phyloP scores from a whole-genome alignment of 1,140 invertebrate genomes.

The Lethocerus indicus region DNA sequence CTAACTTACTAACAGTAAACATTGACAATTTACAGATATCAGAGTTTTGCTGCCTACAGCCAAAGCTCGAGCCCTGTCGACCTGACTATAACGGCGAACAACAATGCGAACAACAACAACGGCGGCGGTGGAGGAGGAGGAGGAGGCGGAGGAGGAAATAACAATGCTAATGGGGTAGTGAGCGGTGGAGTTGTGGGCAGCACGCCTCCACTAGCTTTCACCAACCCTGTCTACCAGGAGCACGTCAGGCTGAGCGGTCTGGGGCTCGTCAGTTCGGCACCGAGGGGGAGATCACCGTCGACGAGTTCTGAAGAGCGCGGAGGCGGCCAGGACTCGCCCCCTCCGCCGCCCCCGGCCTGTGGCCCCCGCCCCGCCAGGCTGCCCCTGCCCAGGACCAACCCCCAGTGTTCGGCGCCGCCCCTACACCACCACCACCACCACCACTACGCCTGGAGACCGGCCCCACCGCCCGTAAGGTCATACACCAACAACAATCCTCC shows the following conservation, averaged over 20 bases:
- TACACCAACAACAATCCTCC: conserved; percentile 1
- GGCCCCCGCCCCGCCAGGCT: too few relatives aligned
- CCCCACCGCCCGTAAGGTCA: background rate
- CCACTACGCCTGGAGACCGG: background rate
- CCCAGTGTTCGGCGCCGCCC: background rate
- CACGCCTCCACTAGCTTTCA: conserved; percentile 56
- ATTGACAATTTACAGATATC: conserved; percentile 38
- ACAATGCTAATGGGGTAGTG: conserved; percentile 11
- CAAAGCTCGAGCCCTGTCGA: conserved; percentile 82
- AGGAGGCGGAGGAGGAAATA: conserved; percentile 1
- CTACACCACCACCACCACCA: background rate
- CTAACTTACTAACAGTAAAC: too few relatives aligned
- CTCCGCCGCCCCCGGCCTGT: too few relatives aligned
- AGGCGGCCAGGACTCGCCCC: too few relatives aligned
- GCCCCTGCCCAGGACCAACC: background rate
- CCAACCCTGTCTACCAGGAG: conserved; percentile 58
- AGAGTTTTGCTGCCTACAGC: conserved; percentile 77
- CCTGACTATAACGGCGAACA: conserved; percentile 27
- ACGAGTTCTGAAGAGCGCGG: conserved; percentile 6
- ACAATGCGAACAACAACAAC: conserved; percentile 14
- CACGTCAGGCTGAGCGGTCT: conserved; percentile 12
- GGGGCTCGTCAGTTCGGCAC: background rate
- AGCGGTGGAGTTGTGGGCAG: conserved; percentile 7
- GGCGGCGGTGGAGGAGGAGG: conserved; percentile 5
- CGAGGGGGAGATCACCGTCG: background rate